Evolutionary conservation across 1,140 invertebrate species (phyloP).

Genomic region (Drosophila gunungcola): DNA sequence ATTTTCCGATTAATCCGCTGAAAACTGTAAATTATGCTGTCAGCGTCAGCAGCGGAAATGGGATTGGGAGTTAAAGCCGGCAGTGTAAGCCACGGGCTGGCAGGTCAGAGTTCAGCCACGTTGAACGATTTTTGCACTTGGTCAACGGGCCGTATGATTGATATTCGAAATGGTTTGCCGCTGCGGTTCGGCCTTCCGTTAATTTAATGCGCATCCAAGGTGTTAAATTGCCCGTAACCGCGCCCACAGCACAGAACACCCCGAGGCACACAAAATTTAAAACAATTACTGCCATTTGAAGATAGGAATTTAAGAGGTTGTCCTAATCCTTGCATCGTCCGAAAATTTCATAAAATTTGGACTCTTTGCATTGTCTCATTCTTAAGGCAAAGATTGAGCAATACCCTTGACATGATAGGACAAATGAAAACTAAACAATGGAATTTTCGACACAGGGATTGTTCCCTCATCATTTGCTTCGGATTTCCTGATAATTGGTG

Average conservation of each 20-base stretch:
- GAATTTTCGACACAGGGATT: not conserved
- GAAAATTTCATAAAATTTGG: conserved; percentile 48
- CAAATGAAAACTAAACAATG: conserved; percentile 11
- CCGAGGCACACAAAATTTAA: not conserved
- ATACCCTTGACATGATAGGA: not conserved
- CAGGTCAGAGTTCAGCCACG: conserved; percentile 43
- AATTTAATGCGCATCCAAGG: conserved; percentile 41
- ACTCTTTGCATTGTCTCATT: not conserved
- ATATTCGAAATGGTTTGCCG: conserved; percentile 43
- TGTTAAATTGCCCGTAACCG: conserved; percentile 56
- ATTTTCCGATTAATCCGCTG: conserved; percentile 53
- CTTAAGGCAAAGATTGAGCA: not conserved
- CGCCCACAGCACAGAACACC: not conserved
- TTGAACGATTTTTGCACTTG: conserved; percentile 33
- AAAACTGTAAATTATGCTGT: conserved; percentile 67
- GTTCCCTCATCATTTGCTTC: not conserved
- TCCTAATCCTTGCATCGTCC: conserved; percentile 1
- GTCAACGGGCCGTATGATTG: conserved; percentile 72
- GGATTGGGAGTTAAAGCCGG: not conserved
- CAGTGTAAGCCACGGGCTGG: conserved; percentile 5
- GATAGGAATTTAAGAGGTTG: not conserved
- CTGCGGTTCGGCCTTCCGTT: conserved; percentile 14
- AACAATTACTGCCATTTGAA: not conserved
- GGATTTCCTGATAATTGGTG: not conserved
- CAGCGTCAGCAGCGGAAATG: conserved; percentile 34